Evolutionary conservation across 2,888 invertebrate genomes (phyloP).

Genomic region (Orgyia antiqua): DNA sequence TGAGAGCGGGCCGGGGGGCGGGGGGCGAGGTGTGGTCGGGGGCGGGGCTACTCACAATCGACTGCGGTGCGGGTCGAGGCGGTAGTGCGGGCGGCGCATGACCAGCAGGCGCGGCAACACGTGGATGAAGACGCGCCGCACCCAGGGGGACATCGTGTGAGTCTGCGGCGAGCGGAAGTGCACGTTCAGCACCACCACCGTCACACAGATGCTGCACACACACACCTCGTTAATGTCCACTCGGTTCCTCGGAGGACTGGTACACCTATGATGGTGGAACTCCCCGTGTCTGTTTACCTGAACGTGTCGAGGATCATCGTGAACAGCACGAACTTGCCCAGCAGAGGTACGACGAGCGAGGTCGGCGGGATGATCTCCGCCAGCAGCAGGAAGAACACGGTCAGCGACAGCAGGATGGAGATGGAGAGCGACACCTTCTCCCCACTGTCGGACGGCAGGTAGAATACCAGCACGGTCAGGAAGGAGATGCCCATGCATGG

Average conservation of each 20-base stretch:
- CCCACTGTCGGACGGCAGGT: slow-evolving; percentile 97
- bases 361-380: slow-evolving; percentile 83
- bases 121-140: slow-evolving; percentile 96
- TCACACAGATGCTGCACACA: slow-evolving; percentile 89
- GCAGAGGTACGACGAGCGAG: slow-evolving; percentile 93
- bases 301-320: slow-evolving; percentile 97
- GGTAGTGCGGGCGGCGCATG: slow-evolving; percentile 90
- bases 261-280: no score
- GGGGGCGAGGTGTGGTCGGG: not conserved
- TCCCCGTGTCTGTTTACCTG: slow-evolving; percentile 79
- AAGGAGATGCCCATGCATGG: slow-evolving; percentile 99
- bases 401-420: slow-evolving; percentile 95
- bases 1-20: not conserved
- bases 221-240: no score
- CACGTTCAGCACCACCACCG: slow-evolving; percentile 97
- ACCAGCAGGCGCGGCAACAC: slow-evolving; percentile 95
- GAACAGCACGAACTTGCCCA: slow-evolving; percentile 96
- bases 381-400: slow-evolving; percentile 96
- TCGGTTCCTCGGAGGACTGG: no score
- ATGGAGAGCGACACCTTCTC: slow-evolving; percentile 98
- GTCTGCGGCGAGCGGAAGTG: slow-evolving; percentile 99
- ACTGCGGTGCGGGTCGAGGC: slow-evolving; percentile 79
- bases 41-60: slow-evolving; percentile 52
- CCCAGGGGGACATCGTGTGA: slow-evolving; percentile 98
- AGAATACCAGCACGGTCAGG: slow-evolving; percentile 98